Conservation (phyloP, 2,888 invertebrate genomes). For the Disparrhopalites patrizii region DNA sequence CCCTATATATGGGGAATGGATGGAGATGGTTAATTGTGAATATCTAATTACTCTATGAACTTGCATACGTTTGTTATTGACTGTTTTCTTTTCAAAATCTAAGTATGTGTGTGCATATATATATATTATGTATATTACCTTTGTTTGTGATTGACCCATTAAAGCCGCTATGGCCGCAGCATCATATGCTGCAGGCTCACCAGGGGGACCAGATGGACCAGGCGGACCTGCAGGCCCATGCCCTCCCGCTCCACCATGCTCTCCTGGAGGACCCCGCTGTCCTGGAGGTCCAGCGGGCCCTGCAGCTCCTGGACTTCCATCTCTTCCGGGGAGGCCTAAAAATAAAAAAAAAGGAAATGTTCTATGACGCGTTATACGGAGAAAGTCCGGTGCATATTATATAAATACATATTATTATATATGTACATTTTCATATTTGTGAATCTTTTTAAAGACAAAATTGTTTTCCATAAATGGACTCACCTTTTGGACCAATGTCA, state of each 20-base stretch:
- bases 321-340: constrained; percentile 60
- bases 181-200: constrained; percentile 76
- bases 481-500: constrained; percentile 67
- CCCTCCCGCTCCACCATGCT: constrained; percentile 58
- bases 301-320: constrained; percentile 51
- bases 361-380: no score
- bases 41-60: no score
- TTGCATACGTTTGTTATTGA: no score
- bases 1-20: constrained; percentile 55
- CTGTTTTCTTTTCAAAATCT: no score
- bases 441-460: background rate
- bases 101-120: no score
- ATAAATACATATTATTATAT: no score
- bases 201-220: constrained; percentile 67
- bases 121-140: no score
- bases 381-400: no score
- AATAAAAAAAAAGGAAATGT: background rate
- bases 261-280: constrained; percentile 67
- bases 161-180: constrained; percentile 75
- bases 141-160: constrained; percentile 60
- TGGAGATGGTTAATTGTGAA: no score
- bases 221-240: constrained; percentile 64
- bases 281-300: constrained; percentile 62
- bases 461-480: background rate
- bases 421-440: no score